Base-by-base conservation (phyloP, 2,797 vertebrate species). In the Heteromormyrus szaboi region DNA sequence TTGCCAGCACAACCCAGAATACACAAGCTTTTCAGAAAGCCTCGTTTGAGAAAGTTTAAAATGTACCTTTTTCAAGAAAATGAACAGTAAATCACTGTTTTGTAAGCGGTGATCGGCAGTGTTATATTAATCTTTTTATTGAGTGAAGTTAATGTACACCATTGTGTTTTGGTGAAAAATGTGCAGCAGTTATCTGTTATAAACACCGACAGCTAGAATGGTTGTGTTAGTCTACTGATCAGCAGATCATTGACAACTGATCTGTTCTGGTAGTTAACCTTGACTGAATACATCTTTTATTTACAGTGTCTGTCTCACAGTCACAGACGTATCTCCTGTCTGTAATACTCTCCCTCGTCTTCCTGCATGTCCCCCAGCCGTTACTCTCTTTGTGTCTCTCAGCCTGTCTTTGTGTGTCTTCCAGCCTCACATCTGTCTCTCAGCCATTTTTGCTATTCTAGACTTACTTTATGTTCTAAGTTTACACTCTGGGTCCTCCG, bases 391-490 rank as follows among this genome's bases (percentile, higher is more conserved):
- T 22, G 0, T 76, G 72, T 79, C 33, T 44, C 33, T 44, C 14
- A 76, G 1, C 14, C 72, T 44, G 72, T 79, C 14, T 79, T 17
- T 79, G 37, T 76, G 72, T 44, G 37, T n/a, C 65, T 68, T 68
- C 65, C 25, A 68, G 37, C 14, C 72, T 79, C 37, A 79, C 14
- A 79, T 79, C 72, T 19, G 33, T 17, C 72, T 79, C 33, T 44
- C 72, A 79, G 72, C 37, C 72, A 41, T 41, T 41, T 37, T 17
- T 79, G 17, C 33, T 79, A 19, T 79, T 41, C 72, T 44, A 79
- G 72, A 79, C 72, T 79, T 79, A 79, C 72, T 17, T 79, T 79
- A 37, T 44, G 72, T 79, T 79, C 37, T 79, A 79, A 79, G 72
- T 79, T 79, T 79, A 44, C 72, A 19, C 14, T 44, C 29, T 8